Evolutionary conservation across 2,797 vertebrate species (phyloP), one percentile per base, ranked within the genome.

Genomic region (Microcaecilia unicolor): DNA sequence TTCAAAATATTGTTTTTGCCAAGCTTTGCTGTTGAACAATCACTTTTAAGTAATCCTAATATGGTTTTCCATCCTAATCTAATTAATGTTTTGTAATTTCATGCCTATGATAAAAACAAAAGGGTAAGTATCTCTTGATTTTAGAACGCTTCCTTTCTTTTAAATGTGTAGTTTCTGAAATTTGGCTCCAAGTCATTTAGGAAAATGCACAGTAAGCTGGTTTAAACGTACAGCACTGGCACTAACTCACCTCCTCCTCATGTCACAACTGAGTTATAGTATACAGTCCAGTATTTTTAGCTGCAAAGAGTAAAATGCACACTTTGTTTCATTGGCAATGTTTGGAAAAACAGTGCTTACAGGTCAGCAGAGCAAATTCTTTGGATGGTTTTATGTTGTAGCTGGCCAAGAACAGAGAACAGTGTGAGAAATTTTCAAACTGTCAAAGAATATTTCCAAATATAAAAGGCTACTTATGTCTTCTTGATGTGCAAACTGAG

Each of bases 391-490:
- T 33, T 48, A 54, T 17, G 15, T 22, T 47, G 34, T 28, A 60
- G 35, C 22, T 56, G 65, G 55, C 60, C 56, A 67, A 69, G 52
- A 64, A 67, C 72, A 58, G 39, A 71, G 70, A 68, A 29, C 33
- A 60, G 52, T 46, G 48, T 59, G 49, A 72, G 62, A 64, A 67
- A 67, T 72, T 41, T 70, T 52, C 57, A 44, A 72, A 56, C 63
- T 57, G 51, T 9, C 69, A 50, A 64, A 55, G 51, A 61, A 52
- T 7, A 37, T 51, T 64, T 60, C 53, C 64, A 26, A 66, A 58
- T 48, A 48, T 26, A 62, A 54, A 61, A 61, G 47, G 33, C 34
- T 29, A 0, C 19, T 22, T n/a, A 43, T 53, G 46, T 70, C 41
- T 57, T 40, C 69, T 67, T 69, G 58, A 64, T 63, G 59, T 69